phyloP scores from a whole-genome alignment of 2,888 invertebrate species.

The Lomographa bimaculata region DNA sequence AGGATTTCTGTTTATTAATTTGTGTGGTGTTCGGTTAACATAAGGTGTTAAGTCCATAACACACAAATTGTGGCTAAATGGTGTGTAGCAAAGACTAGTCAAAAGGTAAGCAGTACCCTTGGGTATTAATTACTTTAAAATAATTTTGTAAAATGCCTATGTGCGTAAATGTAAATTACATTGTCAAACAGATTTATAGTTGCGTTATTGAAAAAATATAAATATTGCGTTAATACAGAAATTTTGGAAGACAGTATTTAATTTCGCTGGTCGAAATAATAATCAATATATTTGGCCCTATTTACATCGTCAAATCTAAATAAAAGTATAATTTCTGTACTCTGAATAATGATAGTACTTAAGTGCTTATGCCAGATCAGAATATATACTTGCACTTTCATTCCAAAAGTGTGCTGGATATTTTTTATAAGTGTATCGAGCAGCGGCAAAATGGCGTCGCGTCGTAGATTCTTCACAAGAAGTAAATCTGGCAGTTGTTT shows the following conservation, averaged over 20 bases:
- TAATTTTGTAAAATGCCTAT: constrained; percentile 48
- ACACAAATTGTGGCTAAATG: constrained; percentile 56
- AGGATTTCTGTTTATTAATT: constrained; percentile 78
- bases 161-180: constrained; percentile 44
- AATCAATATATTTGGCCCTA: too few relatives aligned
- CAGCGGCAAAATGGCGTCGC: too few relatives aligned
- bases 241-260: too few relatives aligned
- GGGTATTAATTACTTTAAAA: constrained; percentile 43
- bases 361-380: constrained; percentile 13
- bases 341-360: neutral
- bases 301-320: too few relatives aligned
- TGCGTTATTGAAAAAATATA: too few relatives aligned
- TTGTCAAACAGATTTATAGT: too few relatives aligned
- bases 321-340: too few relatives aligned
- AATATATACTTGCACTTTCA: constrained; percentile 17
- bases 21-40: constrained; percentile 80
- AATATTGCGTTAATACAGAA: too few relatives aligned
- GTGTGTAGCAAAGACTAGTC: constrained; percentile 78
- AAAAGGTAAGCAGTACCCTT: constrained; percentile 70
- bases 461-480: constrained; percentile 2
- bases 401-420: constrained; percentile 12
- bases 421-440: constrained; percentile 11
- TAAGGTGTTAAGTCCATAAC: constrained; percentile 65
- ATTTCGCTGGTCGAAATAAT: constrained; percentile 4
- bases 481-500: too few relatives aligned